phyloP scores from a whole-genome alignment of 2,888 invertebrate species.

The Ennomos fuscantarius region DNA sequence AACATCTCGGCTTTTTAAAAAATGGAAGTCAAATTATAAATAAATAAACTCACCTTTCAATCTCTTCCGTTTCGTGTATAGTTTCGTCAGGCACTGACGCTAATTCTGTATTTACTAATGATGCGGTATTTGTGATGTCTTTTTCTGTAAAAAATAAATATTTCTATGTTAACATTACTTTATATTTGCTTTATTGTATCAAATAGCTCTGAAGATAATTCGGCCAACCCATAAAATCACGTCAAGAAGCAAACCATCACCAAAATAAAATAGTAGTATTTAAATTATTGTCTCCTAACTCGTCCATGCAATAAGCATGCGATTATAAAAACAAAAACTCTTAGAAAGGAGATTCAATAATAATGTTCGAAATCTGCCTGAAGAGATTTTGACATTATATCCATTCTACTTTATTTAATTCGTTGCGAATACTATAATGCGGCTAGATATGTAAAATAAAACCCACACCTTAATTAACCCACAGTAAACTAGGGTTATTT shows the following conservation, averaged over 20 bases:
- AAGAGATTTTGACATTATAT: too few relatives aligned
- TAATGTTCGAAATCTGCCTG: too few relatives aligned
- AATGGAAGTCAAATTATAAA: neutral
- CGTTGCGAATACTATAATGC: too few relatives aligned
- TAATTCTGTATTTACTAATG: constrained; percentile 80
- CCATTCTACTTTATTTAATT: too few relatives aligned
- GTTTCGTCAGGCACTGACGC: constrained; percentile 77
- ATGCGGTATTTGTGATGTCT: constrained; percentile 81
- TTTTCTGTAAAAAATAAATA: constrained; percentile 62
- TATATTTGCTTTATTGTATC: neutral
- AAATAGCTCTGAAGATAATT: constrained; percentile 5
- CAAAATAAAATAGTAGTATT: constrained; percentile 5
- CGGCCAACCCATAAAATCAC: constrained; percentile 20
- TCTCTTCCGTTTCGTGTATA: constrained; percentile 76
- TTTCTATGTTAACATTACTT: constrained; percentile 4
- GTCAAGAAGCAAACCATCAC: constrained; percentile 14
- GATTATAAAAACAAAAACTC: too few relatives aligned
- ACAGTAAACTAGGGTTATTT: neutral
- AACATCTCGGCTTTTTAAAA: too few relatives aligned
- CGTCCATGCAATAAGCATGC: too few relatives aligned
- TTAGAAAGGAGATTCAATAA: too few relatives aligned
- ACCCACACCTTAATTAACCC: constrained; percentile 1
- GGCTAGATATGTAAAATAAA: neutral
- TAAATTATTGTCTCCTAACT: neutral
- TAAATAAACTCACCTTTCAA: constrained; percentile 66